phyloP scores from a whole-genome alignment of 2,113 vertebrate species.

The Melierax canorus region DNA sequence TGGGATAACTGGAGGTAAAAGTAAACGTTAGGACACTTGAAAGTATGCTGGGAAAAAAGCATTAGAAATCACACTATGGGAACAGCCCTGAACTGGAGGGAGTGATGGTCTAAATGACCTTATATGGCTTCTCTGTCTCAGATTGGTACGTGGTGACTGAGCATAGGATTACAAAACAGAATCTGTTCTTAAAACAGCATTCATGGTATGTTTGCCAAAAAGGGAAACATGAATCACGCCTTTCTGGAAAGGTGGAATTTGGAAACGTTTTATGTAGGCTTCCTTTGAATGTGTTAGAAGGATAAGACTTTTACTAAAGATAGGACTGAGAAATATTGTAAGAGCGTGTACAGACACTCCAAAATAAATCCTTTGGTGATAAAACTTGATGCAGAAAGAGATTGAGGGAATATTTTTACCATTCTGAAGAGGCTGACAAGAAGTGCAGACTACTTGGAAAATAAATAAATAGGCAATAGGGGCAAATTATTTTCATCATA shows the following conservation, averaged over 20 bases:
- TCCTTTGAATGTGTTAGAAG: neutral
- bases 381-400: neutral
- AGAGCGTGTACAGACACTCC: neutral
- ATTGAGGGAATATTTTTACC: neutral
- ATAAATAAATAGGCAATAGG: neutral
- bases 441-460: neutral
- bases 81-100: neutral
- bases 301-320: constrained; percentile 23
- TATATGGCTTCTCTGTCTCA: constrained; percentile 16
- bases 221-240: constrained; percentile 1
- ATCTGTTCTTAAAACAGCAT: constrained; percentile 34
- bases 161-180: neutral
- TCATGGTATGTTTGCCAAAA: neutral
- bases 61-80: neutral
- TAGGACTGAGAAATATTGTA: neutral
- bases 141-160: neutral
- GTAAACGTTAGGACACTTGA: neutral
- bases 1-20: neutral
- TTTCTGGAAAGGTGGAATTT: constrained; percentile 33
- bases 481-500: neutral
- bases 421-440: neutral
- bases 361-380: neutral
- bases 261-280: neutral
- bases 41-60: neutral
- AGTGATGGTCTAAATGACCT: neutral